These are phyloP conservation scores for Cercocebus atys DNA, from an alignment of 2,113 vertebrate genomes.

Conservation along the genomic window DNA sequence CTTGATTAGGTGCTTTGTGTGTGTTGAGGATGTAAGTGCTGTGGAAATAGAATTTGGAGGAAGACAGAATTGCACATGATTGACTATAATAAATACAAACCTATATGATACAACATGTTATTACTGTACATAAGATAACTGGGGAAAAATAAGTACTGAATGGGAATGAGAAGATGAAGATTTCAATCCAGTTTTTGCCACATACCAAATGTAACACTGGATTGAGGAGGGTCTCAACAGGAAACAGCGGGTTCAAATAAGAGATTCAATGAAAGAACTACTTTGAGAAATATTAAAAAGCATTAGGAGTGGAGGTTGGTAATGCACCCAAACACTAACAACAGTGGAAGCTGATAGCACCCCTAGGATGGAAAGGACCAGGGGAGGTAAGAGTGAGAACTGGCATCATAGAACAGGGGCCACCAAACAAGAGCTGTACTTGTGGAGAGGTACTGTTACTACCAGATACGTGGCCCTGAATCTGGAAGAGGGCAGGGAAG, in stretches of 20 bases:
- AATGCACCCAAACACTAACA: neutral
- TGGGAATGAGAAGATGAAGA: neutral
- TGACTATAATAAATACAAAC: neutral
- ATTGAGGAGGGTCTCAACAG: neutral
- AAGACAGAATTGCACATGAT: neutral
- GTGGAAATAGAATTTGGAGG: neutral
- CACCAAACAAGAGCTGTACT: neutral
- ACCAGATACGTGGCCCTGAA: neutral
- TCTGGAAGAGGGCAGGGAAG: neutral
- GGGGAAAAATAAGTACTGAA: neutral
- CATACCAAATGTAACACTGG: neutral
- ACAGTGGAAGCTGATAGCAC: neutral
- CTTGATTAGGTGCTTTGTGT: neutral
- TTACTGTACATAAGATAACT: neutral
- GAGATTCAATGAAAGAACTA: neutral
- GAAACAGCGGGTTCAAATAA: neutral
- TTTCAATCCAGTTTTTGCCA: conserved; percentile 31
- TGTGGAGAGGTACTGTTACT: neutral
- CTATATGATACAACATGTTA: neutral
- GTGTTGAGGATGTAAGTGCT: neutral
- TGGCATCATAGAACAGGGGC: neutral
- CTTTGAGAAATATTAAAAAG: conserved; percentile 1
- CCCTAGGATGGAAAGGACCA: neutral
- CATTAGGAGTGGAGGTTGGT: neutral
- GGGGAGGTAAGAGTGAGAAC: no score